phyloP scores from a whole-genome alignment of 2,113 vertebrate species.

The Cynoglossus semilaevis region DNA sequence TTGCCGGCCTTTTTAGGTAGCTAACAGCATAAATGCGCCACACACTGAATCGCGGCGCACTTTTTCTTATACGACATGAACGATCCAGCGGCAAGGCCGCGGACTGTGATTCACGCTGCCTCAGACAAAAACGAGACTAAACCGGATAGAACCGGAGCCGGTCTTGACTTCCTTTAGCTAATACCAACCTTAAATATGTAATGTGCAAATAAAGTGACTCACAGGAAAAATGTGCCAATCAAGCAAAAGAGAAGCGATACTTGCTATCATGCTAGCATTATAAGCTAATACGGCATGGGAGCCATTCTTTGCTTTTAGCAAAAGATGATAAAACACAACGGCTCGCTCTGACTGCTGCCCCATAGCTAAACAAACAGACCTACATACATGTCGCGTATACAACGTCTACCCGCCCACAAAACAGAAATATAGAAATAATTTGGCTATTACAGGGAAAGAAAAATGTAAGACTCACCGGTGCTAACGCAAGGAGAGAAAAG shows the following conservation, averaged over 20 bases:
- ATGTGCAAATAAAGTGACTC: not conserved
- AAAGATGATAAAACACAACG: conserved; percentile 18
- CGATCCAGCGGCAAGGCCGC: conserved; percentile 8
- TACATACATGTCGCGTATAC: too few relatives aligned
- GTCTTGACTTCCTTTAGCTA: rapidly evolving
- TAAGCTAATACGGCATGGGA: conserved; percentile 56
- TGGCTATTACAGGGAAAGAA: too few relatives aligned
- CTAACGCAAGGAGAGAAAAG: conserved; percentile 60
- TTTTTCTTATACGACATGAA: conserved; percentile 59
- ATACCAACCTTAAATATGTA: not conserved
- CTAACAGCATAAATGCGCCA: conserved; percentile 54
- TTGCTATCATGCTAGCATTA: conserved; percentile 22
- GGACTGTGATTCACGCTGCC: conserved; percentile 14
- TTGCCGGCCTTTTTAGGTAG: not conserved
- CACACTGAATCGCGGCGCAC: conserved; percentile 46
- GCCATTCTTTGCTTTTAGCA: conserved; percentile 54
- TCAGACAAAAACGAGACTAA: rapidly evolving
- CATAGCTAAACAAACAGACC: too few relatives aligned
- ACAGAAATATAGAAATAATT: too few relatives aligned
- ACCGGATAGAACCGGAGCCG: rapidly evolving
- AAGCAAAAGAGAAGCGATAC: conserved; percentile 33
- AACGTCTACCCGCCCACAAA: too few relatives aligned
- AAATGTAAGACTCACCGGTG: conserved; percentile 64
- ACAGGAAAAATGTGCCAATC: not conserved
- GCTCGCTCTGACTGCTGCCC: not conserved